Conservation (phyloP, 2,113 vertebrate genomes). For the Rafetus swinhoei region DNA sequence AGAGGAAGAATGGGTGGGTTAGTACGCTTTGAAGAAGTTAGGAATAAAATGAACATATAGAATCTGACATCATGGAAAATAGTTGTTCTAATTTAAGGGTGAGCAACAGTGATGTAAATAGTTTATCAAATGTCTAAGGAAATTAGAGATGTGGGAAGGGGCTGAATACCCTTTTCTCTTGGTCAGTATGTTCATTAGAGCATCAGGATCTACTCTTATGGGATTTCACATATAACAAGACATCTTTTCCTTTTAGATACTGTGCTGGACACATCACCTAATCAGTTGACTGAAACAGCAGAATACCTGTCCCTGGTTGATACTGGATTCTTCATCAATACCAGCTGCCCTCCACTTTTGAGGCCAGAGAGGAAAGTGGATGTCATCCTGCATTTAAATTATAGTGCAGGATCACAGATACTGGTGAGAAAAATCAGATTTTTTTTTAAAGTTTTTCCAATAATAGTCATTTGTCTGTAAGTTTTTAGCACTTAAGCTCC, state of each 20-base stretch:
- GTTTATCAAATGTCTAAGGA: background rate
- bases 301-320: slow-evolving; percentile 79
- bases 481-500: background rate
- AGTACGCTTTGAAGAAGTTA: background rate
- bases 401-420: slow-evolving; percentile 78
- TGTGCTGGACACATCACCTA: slow-evolving; percentile 77
- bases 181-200: background rate
- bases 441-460: background rate
- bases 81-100: background rate
- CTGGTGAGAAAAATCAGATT: slow-evolving; percentile 64
- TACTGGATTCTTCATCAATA: slow-evolving; percentile 83
- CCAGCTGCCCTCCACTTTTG: slow-evolving; percentile 77
- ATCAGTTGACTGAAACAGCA: slow-evolving; percentile 76
- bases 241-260: slow-evolving; percentile 64
- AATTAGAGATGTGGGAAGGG: background rate
- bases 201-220: background rate
- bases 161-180: background rate
- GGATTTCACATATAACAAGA: background rate
- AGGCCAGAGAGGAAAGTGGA: slow-evolving; percentile 80
- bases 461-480: background rate
- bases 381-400: slow-evolving; percentile 83
- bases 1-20: background rate
- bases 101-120: background rate
- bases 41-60: rapidly evolving
- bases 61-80: background rate